Evolutionary conservation across 2,113 vertebrate species (phyloP).

Genomic region (Colius striatus): DNA sequence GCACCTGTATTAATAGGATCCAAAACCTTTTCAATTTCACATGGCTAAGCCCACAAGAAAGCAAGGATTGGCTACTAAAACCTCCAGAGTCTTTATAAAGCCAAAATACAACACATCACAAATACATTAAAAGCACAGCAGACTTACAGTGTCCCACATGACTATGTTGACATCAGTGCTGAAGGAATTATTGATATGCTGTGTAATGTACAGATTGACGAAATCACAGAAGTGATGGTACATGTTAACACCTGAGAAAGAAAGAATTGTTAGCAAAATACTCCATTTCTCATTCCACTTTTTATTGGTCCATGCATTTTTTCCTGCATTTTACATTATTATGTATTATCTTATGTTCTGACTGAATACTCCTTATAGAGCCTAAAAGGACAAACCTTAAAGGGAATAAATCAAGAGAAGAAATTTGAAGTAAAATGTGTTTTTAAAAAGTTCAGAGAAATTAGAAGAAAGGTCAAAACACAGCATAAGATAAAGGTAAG

Average conservation of each 20-base stretch:
- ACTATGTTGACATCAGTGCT: slow-evolving; percentile 88
- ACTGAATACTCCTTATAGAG: neutral
- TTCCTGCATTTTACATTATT: neutral
- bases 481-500: neutral
- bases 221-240: slow-evolving; percentile 99
- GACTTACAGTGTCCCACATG: slow-evolving; percentile 98
- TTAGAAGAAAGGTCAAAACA: neutral
- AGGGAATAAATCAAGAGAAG: neutral
- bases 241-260: slow-evolving; percentile 92
- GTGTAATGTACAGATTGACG: slow-evolving; percentile 95
- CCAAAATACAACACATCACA: neutral
- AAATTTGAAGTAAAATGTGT: neutral
- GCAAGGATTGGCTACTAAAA: neutral
- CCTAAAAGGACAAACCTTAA: neutral
- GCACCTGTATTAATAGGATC: neutral
- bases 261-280: slow-evolving; percentile 21
- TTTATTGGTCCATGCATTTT: neutral
- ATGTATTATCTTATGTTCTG: neutral
- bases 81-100: neutral
- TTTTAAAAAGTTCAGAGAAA: neutral
- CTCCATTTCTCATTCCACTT: neutral
- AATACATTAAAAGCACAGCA: neutral
- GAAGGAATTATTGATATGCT: slow-evolving; percentile 96
- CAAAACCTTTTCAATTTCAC: neutral
- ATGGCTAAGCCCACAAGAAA: neutral